A percentile compares a stretch with the other conserved stretches of the same genome.
Evolutionary conservation across 2,797 vertebrate genomes (phyloP).

Genomic region (Gambusia yucatana): DNA sequence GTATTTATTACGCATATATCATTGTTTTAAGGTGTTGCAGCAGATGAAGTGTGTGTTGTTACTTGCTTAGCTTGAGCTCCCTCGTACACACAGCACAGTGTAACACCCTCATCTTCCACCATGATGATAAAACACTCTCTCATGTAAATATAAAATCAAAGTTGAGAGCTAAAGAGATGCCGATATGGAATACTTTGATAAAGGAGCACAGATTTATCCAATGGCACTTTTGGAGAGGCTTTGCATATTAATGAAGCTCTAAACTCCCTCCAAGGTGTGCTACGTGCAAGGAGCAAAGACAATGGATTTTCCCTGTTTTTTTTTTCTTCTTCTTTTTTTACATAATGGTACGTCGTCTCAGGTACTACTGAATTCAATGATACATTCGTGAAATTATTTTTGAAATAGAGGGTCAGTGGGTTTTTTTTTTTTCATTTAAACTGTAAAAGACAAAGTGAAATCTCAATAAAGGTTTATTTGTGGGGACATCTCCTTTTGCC

Average conservation of each 20-base stretch:
- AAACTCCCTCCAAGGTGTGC: slow-evolving; percentile 5
- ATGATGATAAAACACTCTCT: slow-evolving; percentile 31
- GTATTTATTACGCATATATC: neutral
- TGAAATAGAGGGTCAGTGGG: neutral
- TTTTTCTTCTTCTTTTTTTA: neutral
- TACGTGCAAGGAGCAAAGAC: slow-evolving; percentile 11
- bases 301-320: neutral
- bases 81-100: slow-evolving; percentile 16
- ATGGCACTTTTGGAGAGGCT: slow-evolving; percentile 9
- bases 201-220: slow-evolving; percentile 16
- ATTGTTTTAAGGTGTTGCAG: slow-evolving; percentile 36
- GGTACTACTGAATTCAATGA: neutral
- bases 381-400: neutral
- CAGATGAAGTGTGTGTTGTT: slow-evolving; percentile 44
- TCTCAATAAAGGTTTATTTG: neutral
- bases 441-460: neutral
- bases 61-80: slow-evolving; percentile 29
- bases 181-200: slow-evolving; percentile 3
- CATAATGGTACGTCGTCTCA: neutral
- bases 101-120: slow-evolving; percentile 28
- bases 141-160: slow-evolving; percentile 19
- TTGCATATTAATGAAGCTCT: slow-evolving; percentile 33
- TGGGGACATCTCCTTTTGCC: neutral
- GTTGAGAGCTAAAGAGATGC: neutral
- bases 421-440: neutral